Base-by-base conservation (phyloP, 2,888 invertebrate species). In the Phasia obesa region DNA sequence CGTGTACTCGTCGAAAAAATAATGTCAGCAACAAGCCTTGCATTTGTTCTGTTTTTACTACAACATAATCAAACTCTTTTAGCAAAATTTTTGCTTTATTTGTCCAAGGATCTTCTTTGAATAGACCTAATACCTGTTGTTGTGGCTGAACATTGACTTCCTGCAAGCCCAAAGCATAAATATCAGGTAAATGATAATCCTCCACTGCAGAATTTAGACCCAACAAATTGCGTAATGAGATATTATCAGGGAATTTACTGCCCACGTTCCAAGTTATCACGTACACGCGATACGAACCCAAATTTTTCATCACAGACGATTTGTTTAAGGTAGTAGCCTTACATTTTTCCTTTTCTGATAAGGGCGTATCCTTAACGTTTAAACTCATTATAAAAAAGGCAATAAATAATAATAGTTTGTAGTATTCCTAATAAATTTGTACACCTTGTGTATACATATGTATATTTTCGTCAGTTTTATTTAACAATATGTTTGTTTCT, bases 211-310 rank as follows among this genome's bases (percentile, higher is more conserved):
- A 93, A 78, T 94, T 93, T 69, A 97, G 92, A 62, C 94, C 94
- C 67, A 97, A 90, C 59, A 97, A 92, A 51, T 94, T 94, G 86
- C 94, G 93, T 31, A 98, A 92, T 85, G 94, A 93, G 23, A 95
- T 92, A 90, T 96, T 95, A 87, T 96, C 94, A 38, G 96, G 95
- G 84, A 93, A 93, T 88, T 94, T 95, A 0, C 96, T 95, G 44
- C 96, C 97, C 69, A 98, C 97, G 93, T 98, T 98, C 94, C 97
- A 98, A 51, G 98, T 98, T 55, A 95, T 94, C 87, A 97, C 93
- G 91, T 96, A 96, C 85, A 97, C 92, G 0, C 87, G 89, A 95
- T 96, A 89, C 4, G 87, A 87, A 11, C 83, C 86, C 82, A 90
- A 85, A 80, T 88, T 87, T 19, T 49, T 77, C 31, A n/a, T 2